These are phyloP conservation scores for Ceratotherium simum DNA, from an alignment of 2,113 vertebrate genomes.

Conservation along the genomic window DNA sequence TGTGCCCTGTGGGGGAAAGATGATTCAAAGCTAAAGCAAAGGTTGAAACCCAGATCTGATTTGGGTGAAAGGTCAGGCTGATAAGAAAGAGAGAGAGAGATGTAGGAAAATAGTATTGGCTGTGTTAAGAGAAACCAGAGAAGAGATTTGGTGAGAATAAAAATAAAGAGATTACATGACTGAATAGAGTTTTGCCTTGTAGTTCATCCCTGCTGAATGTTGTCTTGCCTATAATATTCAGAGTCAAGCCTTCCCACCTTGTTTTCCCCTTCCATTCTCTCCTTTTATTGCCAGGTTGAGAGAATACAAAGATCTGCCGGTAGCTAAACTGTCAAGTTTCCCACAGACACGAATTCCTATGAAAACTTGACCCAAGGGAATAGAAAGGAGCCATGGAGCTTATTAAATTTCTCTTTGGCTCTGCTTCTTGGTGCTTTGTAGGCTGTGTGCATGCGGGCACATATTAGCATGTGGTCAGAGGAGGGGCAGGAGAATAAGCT, in stretches of 20 bases:
- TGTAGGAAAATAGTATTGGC: not conserved
- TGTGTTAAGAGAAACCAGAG: constrained; percentile 59
- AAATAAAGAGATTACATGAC: not conserved
- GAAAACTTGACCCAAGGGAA: constrained; percentile 46
- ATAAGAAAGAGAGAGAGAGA: constrained; percentile 9
- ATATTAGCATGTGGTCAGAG: constrained; percentile 37
- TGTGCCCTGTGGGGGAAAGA: constrained; percentile 39
- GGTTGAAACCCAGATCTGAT: constrained; percentile 60
- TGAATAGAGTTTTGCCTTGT: constrained; percentile 27
- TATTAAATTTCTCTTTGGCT: constrained; percentile 64
- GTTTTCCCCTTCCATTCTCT: constrained; percentile 53
- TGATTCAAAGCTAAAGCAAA: constrained; percentile 57
- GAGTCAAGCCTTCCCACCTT: constrained; percentile 33
- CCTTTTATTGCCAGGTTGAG: constrained; percentile 44
- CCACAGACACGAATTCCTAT: constrained; percentile 21
- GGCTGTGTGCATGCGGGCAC: not conserved
- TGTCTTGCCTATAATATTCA: constrained; percentile 34
- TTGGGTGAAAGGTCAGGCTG: constrained; percentile 49
- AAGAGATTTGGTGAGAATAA: constrained; percentile 53
- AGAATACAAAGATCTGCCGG: constrained; percentile 59
- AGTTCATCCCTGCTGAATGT: constrained; percentile 18
- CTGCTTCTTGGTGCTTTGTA: not conserved
- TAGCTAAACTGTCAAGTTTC: constrained; percentile 65
- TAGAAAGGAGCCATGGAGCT: constrained; percentile 19
- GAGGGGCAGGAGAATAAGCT: not conserved